Evolutionary conservation across 92 coral and sea anemone species (phyloP), one percentile per base, ranked within the genome.

Genomic region (Actinostola sp.): DNA sequence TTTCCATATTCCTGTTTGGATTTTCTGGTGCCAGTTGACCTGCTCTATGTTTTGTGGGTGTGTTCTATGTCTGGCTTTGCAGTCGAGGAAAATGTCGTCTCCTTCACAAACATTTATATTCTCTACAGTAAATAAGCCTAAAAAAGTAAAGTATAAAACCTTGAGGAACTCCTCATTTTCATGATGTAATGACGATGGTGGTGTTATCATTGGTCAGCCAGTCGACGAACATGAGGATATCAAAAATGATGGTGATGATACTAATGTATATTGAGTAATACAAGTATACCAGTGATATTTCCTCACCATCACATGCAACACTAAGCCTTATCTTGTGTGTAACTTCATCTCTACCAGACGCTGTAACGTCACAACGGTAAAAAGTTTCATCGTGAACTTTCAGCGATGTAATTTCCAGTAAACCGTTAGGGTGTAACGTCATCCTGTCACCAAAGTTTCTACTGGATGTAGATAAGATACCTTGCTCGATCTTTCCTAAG

Each of bases 41-140:
- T 20, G 33, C 14, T 17, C 25, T 8, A 75, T 41, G 31, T 64
- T 19, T 13, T 19, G 33, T 16, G 81, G 72, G 31, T 75, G 63
- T 32, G 81, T 52, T 61, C 81, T 43, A 65, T 75, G 52, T 55
- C 36, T 75, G 8, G 81, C 81, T 54, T 33, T 33, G 31, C 81
- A 75, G 50, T 63, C 69, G 6, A 75, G 72, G 8, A 64, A 38
- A 31, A 75, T 48, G 27, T 50, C 73, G 15, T 75, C 81, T 64
- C 64, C 81, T 29, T 52, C 25, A 27, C 81, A 75, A 7, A 64
- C 81, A 23, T 75, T 43, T 46, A 43, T 72, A n/a, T 35, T 52
- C 14, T 61, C 45, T 35, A 30, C 19, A 1, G 81, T 75, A 20
- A 49, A 43, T 51, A 24, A 49, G 20, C 81, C 81, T 75, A 29